Evolutionary conservation across 2,797 vertebrate genomes (phyloP), one percentile per base, ranked within the genome.

Genomic region (Kryptolebias ocellatus): DNA sequence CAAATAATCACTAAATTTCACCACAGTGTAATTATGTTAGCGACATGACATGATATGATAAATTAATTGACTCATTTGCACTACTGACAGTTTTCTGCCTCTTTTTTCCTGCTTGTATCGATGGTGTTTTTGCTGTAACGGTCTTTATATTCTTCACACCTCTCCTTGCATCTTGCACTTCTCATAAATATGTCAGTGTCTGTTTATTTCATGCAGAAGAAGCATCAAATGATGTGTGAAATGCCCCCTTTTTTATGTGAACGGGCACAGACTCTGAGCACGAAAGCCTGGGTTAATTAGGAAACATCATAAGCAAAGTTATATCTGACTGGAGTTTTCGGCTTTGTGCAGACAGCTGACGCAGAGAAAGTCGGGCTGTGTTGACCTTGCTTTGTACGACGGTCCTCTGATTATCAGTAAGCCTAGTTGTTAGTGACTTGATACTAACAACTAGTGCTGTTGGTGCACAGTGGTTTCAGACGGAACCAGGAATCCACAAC

Each of bases 301-400:
- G 58, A 34, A n/a, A 2, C n/a, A 7, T 60, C 16, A 49, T 60
- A 47, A 47, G 37, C 10, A 49, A 20, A 49, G 45, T 60, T 46
- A 9, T 46, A 27, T 59, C 44, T 29, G 42, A 59, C 27, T 27
- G 10, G 10, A 49, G 45, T 49, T 60, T 49, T 12, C 49, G 58
- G 45, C 47, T 60, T 12, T 10, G 12, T 34, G 8, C 2, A 7
- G 31, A 31, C 58, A 34, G n/a, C 16, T 29, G 16, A 29, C 15
- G 29, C 14, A 28, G 16, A 53, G 27, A 53, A 59, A 18, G 28
- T 17, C n/a, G 12, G 17, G 28, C 24, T 44, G 46, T 4, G 31
- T 49, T 49, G 45, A 60, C 58, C 45, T 60, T 60, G 11, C 58
- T 60, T 60, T 49, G 46, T 34, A 49, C 4, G 14, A 2, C 18